These are phyloP conservation scores for Phaenicophaeus curvirostris DNA, from an alignment of 2,797 vertebrate genomes.

Conservation along the genomic window DNA sequence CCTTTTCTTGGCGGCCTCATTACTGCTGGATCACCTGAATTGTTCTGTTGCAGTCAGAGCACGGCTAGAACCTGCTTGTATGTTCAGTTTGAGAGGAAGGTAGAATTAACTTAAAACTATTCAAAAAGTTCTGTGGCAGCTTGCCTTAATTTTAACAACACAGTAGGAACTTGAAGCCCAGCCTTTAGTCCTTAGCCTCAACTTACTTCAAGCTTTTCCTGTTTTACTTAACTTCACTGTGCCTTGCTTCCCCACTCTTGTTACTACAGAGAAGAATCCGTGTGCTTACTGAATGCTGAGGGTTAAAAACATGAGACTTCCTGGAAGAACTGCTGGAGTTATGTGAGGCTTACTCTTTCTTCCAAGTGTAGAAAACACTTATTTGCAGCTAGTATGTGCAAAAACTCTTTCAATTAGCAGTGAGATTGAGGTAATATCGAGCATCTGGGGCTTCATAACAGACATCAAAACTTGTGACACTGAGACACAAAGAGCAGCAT, in stretches of 20 bases:
- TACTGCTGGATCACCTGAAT: neutral
- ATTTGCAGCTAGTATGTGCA: neutral
- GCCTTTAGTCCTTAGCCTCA: neutral
- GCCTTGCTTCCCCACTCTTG: neutral
- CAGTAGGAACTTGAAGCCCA: neutral
- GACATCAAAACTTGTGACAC: neutral
- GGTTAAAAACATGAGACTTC: neutral
- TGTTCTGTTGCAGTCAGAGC: neutral
- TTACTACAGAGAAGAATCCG: neutral
- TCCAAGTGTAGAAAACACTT: neutral
- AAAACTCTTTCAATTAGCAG: neutral
- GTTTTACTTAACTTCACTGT: neutral
- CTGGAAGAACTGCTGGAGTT: neutral
- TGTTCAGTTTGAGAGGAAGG: neutral
- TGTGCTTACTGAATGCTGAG: neutral
- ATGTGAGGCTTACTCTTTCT: neutral
- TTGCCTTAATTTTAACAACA: neutral
- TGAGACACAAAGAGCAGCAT: neutral
- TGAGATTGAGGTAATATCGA: neutral
- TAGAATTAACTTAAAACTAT: neutral
- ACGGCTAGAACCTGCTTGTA: neutral
- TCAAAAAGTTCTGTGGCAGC: neutral
- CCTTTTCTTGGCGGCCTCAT: neutral
- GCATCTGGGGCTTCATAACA: neutral
- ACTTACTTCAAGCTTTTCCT: neutral